These are phyloP conservation scores for Leptarthrus brevirostris DNA, from an alignment of 2,888 invertebrate species.

Conservation along the genomic window DNA sequence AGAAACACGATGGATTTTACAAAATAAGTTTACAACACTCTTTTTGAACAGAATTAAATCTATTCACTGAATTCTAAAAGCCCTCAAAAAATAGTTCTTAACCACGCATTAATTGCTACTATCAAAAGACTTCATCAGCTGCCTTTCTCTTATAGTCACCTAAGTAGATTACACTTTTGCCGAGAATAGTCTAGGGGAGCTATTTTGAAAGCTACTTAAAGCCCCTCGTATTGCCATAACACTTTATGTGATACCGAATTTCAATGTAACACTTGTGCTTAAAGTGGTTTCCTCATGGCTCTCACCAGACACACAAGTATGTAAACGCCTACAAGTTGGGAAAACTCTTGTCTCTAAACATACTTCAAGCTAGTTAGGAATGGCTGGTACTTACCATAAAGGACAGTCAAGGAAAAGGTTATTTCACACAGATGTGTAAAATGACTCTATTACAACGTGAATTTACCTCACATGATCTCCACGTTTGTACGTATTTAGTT, in stretches of 20 bases:
- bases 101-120: constrained; percentile 38
- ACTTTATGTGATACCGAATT: constrained; percentile 47
- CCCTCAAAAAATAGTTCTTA: neutral
- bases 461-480: constrained; percentile 23
- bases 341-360: constrained; percentile 49
- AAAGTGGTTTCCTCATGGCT: constrained; percentile 43
- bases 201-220: constrained; percentile 45
- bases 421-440: constrained; percentile 45
- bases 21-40: neutral
- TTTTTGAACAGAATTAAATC: neutral
- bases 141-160: constrained; percentile 39
- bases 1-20: no score
- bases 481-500: constrained; percentile 33
- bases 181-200: constrained; percentile 46
- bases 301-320: constrained; percentile 42
- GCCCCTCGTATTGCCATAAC: constrained; percentile 43
- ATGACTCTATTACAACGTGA: constrained; percentile 35
- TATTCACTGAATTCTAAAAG: neutral
- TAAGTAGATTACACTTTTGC: constrained; percentile 44
- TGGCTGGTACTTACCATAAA: constrained; percentile 47
- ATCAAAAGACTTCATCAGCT: constrained; percentile 42
- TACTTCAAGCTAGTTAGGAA: constrained; percentile 47
- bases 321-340: constrained; percentile 48
- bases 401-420: constrained; percentile 47
- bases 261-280: constrained; percentile 47